Base-by-base conservation (phyloP, 1,140 invertebrate species). In the Triops cancriformis region DNA sequence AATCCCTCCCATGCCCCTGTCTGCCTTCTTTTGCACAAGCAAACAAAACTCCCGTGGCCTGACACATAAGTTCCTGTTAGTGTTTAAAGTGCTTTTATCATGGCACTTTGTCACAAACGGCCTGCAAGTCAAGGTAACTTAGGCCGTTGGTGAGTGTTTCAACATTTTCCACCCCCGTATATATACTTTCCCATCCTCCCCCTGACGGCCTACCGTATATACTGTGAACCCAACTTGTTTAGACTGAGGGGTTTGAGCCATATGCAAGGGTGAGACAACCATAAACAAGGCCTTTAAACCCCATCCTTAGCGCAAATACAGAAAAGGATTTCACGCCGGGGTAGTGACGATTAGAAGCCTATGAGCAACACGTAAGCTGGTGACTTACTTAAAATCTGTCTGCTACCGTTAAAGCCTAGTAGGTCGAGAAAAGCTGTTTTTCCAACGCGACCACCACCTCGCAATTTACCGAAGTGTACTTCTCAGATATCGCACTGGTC, bases 31-130 rank as follows among this genome's bases (percentile, higher is more conserved):
- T 37, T 37, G 31, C 31, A 37, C 31, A 37, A 37, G 31, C 31
- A 37, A 37, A 37, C 31, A 37, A 37, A 37, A 2, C 7, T 37
- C 2, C 31, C 31, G 7, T 37, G 31, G 31, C 31, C 31, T 37
- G 23, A 23, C 51, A 64, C 14, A 64, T 23, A 64, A 64, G 51
- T 64, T 64, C 18, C 51, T 64, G 51, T 64, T 64, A 64, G 51
- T 64, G 51, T 64, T n/a, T 3, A 9, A 23, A 23, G n/a, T 64
- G 23, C 51, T 23, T 64, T 64, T 64, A 64, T 64, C 51, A 64
- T n/a, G 51, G 51, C 51, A 64, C 51, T 64, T 64, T 64, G 51
- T 64, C 51, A 64, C 51, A 64, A 23, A 64, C 51, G 51, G 18
- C 14, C 18, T 64, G 51, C 18, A 18, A 12, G 12, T 64, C 23